A percentile compares a stretch with the other conserved stretches of the same genome.
phyloP scores from a whole-genome alignment of 1,140 invertebrate species.

The Penaeus vannamei region DNA sequence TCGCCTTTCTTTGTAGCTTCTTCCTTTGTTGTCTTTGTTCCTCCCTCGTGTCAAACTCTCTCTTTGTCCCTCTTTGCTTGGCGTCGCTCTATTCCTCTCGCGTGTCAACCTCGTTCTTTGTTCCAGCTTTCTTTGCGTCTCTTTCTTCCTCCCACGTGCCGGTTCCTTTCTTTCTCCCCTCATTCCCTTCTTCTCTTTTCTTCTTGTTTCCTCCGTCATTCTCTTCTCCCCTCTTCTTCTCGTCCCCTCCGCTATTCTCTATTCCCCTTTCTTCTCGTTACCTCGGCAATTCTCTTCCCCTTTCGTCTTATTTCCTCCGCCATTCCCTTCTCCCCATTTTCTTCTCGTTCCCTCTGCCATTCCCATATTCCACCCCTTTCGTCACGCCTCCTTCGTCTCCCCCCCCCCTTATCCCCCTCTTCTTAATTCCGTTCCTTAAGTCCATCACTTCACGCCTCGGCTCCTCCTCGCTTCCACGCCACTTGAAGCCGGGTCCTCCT shows the following conservation, averaged over 20 bases:
- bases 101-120: background rate
- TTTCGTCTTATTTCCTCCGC: background rate
- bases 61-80: background rate
- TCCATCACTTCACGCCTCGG: too few species aligned
- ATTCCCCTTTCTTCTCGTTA: too few species aligned
- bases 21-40: too few species aligned
- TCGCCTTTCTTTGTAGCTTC: too few species aligned
- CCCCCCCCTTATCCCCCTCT: background rate
- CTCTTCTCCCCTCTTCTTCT: background rate
- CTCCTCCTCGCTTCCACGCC: too few species aligned
- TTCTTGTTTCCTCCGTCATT: background rate
- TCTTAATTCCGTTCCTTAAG: too few species aligned
- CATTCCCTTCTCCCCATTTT: too few species aligned
- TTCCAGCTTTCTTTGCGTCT: background rate
- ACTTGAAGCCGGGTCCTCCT: too few species aligned
- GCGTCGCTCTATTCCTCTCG: background rate
- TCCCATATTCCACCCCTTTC: background rate
- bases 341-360: background rate
- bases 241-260: background rate
- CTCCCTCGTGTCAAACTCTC: too few species aligned
- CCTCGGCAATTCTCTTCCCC: background rate
- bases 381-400: conserved; percentile 1
- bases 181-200: background rate
- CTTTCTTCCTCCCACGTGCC: background rate
- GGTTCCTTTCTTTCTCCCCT: too few species aligned